Evolutionary conservation across 2,888 invertebrate species (phyloP).

Genomic region (Cinara cedri): DNA sequence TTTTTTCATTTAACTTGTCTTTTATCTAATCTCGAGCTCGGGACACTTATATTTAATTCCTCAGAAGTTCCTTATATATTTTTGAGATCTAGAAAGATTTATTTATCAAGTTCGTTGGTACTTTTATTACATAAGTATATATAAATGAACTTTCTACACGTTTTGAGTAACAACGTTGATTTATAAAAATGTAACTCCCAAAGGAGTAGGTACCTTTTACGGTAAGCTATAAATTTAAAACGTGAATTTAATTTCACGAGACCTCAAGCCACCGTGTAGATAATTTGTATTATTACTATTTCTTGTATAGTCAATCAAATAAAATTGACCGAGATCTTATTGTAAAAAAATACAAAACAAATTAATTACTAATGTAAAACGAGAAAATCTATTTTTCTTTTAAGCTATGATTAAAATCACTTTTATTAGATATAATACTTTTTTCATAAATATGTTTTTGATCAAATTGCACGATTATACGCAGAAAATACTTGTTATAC

Average conservation of each 20-base stretch:
- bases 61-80: constrained; percentile 12
- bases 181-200: constrained; percentile 38
- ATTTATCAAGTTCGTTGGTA: constrained; percentile 32
- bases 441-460: too few species aligned
- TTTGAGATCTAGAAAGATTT: constrained; percentile 43
- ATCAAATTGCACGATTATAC: too few species aligned
- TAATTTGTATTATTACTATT: too few species aligned
- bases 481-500: too few species aligned
- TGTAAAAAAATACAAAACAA: too few species aligned
- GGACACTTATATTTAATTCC: constrained; percentile 8
- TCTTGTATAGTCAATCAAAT: too few species aligned
- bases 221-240: constrained; percentile 23
- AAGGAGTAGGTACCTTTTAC: background rate
- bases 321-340: too few species aligned
- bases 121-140: constrained; percentile 10
- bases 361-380: too few species aligned
- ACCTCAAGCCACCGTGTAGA: background rate
- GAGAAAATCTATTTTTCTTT: too few species aligned
- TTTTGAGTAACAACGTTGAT: constrained; percentile 40
- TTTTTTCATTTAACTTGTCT: constrained; percentile 48
- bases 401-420: too few species aligned
- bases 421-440: too few species aligned
- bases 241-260: background rate
- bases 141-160: constrained; percentile 16
- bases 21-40: constrained; percentile 37